These are phyloP conservation scores for Zelostemma sp. DNA, from an alignment of 1,140 invertebrate species.

Conservation along the genomic window DNA sequence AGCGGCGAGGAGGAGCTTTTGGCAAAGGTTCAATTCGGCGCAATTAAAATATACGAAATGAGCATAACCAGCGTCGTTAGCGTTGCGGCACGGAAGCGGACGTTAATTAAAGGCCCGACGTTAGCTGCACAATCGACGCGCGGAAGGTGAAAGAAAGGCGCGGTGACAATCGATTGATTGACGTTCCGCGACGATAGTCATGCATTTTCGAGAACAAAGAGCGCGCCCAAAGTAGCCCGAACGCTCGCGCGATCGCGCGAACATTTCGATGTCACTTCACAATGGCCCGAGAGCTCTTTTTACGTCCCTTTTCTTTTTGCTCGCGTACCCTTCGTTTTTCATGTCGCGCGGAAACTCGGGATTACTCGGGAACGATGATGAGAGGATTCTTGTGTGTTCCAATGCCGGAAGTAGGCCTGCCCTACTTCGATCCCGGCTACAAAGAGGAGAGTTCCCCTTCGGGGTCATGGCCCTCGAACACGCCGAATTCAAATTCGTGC, in stretches of 20 bases:
- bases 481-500: slow-evolving; percentile 41
- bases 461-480: slow-evolving; percentile 47
- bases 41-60: slow-evolving; percentile 28
- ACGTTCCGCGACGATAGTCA: slow-evolving; percentile 37
- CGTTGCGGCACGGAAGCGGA: slow-evolving; percentile 16
- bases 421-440: slow-evolving; percentile 53
- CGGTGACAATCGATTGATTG: slow-evolving; percentile 48
- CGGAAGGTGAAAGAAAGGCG: slow-evolving; percentile 24
- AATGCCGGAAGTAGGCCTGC: slow-evolving; percentile 56
- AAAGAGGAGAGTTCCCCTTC: slow-evolving; percentile 46
- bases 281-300: slow-evolving; percentile 5
- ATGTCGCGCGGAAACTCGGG: background rate
- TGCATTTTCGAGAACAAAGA: slow-evolving; percentile 39
- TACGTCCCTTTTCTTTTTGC: background rate
- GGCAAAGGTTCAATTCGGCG: slow-evolving; percentile 1
- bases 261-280: slow-evolving; percentile 29
- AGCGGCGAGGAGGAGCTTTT: background rate
- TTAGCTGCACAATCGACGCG: slow-evolving; percentile 19
- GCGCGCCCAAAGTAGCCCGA: background rate
- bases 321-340: background rate
- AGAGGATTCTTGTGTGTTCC: background rate
- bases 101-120: slow-evolving; percentile 35
- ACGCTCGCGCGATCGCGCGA: slow-evolving; percentile 36
- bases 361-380: background rate
- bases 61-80: slow-evolving; percentile 25